Evolutionary conservation across 30 jellyfish, hydroid and myxozoan genomes (phyloP), one percentile per base, ranked within the genome.

Genomic region (Aurelia coerulea): DNA sequence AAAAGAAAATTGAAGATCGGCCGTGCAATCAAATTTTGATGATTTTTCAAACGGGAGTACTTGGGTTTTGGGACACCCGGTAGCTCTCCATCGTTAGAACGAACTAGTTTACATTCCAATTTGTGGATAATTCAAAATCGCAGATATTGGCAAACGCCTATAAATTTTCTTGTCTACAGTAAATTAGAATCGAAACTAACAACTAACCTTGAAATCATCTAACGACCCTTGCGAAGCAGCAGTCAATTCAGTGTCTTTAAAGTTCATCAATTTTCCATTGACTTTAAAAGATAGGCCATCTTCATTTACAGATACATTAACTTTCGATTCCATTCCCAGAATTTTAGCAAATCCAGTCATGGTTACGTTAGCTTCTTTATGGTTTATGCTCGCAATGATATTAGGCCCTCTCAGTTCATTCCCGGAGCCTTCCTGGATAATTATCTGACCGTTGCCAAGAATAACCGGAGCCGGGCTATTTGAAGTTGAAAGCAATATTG

Each of bases 401-500:
- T 74, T 88, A 15, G 99, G 99, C 11, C 99, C 99, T 62, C 98
- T 75, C 41, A 95, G 72, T 50, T 80, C 81, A 33, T 65, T 87
- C 31, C 76, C 92, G 16, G 84, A 29, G 64, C 78, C 96, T 78
- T 87, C 89, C 68, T 90, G 96, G 49, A 95, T 82, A 39, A 95
- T 95, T 17, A 95, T 84, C 80, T 82, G 96, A 15, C 99, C 98
- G 42, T 87, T 82, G 58, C 98, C 99, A 19, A 90, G 90, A 50
- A 95, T 90, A 19, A 95, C 97, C 64, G 99, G 99, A 1, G 99
- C 99, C 69, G 99, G 99, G 67, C 99, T 95, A 75, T 95, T 95
- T 12, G 90, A 96, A 15, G 99, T 95, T 23, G 95, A 76, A 15
- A 95, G 65, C 35, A 35, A 70, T n/a, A 95, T 79, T 60, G 90